Evolutionary conservation across 2,888 invertebrate species (phyloP).

Genomic region (Ichneumoninae sp.): DNA sequence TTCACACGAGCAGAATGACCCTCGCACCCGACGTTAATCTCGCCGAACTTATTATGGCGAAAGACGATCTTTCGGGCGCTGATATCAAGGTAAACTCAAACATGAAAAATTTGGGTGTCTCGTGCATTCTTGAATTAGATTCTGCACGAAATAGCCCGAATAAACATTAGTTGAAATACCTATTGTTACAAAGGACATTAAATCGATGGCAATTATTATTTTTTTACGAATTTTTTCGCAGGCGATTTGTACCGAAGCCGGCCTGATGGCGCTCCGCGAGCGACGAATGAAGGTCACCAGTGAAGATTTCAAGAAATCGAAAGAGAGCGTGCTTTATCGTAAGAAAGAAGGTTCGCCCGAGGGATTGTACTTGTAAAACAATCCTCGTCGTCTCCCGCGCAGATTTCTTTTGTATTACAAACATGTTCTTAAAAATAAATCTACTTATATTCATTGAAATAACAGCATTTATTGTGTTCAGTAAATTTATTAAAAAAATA

Average conservation of each 20-base stretch:
- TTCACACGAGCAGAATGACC: constrained; percentile 99
- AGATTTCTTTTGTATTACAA: constrained; percentile 65
- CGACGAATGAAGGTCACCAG: constrained; percentile 99
- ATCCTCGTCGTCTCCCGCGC: constrained; percentile 61
- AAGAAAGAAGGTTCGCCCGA: constrained; percentile 99
- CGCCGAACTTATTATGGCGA: constrained; percentile 99
- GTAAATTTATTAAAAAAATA: constrained; percentile 64
- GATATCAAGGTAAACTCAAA: constrained; percentile 91
- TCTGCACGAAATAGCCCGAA: not conserved
- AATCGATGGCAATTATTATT: not conserved
- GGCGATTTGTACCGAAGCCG: constrained; percentile 99
- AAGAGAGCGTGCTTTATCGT: constrained; percentile 99
- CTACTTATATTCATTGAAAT: constrained; percentile 55
- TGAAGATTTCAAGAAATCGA: constrained; percentile 99
- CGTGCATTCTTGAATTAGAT: not conserved
- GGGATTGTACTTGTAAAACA: constrained; percentile 96
- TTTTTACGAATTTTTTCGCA: constrained; percentile 83
- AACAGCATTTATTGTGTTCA: constrained; percentile 11
- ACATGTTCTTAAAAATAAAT: constrained; percentile 63
- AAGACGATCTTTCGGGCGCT: constrained; percentile 99
- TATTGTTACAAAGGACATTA: not conserved
- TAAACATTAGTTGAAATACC: not conserved
- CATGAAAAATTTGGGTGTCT: not conserved
- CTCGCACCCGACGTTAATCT: constrained; percentile 98
- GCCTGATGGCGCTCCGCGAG: constrained; percentile 98